These are phyloP conservation scores for Gobio occitaniae DNA, from an alignment of 2,797 vertebrate species.

Conservation along the genomic window DNA sequence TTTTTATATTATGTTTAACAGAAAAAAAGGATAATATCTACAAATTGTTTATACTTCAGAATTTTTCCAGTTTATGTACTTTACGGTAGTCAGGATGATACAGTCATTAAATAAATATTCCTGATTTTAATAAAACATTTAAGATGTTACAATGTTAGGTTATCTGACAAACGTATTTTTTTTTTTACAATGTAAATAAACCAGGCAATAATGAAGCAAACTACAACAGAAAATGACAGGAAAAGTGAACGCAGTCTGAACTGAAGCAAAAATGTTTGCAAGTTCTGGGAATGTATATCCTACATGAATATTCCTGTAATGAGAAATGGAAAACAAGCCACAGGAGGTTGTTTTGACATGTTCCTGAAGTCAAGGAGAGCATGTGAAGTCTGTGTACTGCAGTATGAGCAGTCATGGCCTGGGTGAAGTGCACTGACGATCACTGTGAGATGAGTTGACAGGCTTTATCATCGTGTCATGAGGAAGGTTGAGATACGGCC, in stretches of 20 bases:
- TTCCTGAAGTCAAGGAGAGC: background rate
- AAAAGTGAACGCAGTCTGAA: background rate
- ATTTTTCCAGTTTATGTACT: background rate
- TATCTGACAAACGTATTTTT: background rate
- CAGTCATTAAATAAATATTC: background rate
- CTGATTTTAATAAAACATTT: background rate
- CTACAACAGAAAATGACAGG: background rate
- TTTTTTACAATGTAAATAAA: background rate
- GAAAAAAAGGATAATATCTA: background rate
- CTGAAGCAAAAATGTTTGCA: background rate
- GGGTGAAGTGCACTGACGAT: background rate
- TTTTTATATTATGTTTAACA: background rate
- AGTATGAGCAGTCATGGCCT: conserved; percentile 2
- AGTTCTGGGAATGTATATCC: background rate
- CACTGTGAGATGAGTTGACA: background rate
- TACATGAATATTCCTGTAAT: background rate
- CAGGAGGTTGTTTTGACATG: background rate
- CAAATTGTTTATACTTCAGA: background rate
- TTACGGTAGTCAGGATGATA: background rate
- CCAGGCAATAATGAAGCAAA: background rate
- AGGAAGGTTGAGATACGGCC: background rate
- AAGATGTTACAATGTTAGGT: background rate
- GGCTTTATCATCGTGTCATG: background rate
- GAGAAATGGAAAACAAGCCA: background rate
- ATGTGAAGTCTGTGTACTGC: conserved; percentile 2